Conservation (phyloP, 1,140 invertebrate species). For the Brevipalpus yothersi region DNA sequence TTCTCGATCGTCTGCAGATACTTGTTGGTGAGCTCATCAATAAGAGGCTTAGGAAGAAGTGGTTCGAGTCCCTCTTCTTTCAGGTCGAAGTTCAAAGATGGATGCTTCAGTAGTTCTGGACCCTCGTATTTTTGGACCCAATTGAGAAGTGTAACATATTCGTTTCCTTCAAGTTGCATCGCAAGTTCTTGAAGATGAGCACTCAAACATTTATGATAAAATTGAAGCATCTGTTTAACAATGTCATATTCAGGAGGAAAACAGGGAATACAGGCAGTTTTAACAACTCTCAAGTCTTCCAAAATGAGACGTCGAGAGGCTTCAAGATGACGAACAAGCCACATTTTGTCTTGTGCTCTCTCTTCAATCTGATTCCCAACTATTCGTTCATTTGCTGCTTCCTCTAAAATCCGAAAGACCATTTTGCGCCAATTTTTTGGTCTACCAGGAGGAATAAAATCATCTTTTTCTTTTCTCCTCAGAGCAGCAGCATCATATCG, state of each 20-base stretch:
- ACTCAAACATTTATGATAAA: slow-evolving; percentile 65
- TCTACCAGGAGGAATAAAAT: slow-evolving; percentile 72
- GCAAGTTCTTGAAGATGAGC: slow-evolving; percentile 53
- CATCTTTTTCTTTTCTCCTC: slow-evolving; percentile 45
- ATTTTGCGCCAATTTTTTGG: slow-evolving; percentile 78
- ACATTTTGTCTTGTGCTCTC: slow-evolving; percentile 70
- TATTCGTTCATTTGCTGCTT: slow-evolving; percentile 44
- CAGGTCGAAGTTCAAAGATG: slow-evolving; percentile 55
- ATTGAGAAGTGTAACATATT: slow-evolving; percentile 73
- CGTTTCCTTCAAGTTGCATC: slow-evolving; percentile 73
- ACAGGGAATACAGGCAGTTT: slow-evolving; percentile 70
- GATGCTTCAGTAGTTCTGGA: slow-evolving; percentile 50
- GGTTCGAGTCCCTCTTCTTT: slow-evolving; percentile 32
- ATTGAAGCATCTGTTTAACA: slow-evolving; percentile 60
- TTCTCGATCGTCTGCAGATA: slow-evolving; percentile 47
- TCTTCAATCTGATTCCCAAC: slow-evolving; percentile 68
- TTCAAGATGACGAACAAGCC: slow-evolving; percentile 52
- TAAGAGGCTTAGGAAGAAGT: slow-evolving; percentile 41
- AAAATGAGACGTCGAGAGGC: slow-evolving; percentile 62
- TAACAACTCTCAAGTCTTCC: slow-evolving; percentile 74
- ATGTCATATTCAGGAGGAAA: slow-evolving; percentile 92
- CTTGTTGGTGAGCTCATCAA: slow-evolving; percentile 52
- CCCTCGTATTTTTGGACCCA: slow-evolving; percentile 41
- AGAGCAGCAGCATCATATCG: slow-evolving; percentile 56
- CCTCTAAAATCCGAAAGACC: slow-evolving; percentile 50